A percentile compares a stretch with the other conserved stretches of the same genome.
These are phyloP conservation scores for Acrobasis consociella DNA, from an alignment of 2,888 invertebrate species.

Conservation along the genomic window DNA sequence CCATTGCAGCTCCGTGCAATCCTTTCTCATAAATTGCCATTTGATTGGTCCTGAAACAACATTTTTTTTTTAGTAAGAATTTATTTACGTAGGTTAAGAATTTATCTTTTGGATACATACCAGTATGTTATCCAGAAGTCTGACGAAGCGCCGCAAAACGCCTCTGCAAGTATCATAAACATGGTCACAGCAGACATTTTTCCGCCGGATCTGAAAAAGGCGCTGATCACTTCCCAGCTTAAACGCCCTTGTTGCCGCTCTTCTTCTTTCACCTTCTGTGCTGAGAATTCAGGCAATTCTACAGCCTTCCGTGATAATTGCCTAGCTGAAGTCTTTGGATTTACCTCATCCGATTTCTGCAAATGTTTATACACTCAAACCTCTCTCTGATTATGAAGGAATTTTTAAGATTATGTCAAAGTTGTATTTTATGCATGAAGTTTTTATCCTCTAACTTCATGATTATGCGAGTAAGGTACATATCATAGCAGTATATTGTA, in stretches of 20 bases:
- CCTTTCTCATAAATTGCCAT: slow-evolving; percentile 65
- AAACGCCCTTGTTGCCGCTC: slow-evolving; percentile 68
- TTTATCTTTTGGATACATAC: slow-evolving; percentile 56
- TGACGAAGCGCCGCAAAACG: slow-evolving; percentile 83
- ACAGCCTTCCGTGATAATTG: neutral
- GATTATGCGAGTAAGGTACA: too few species aligned
- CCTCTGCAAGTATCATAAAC: slow-evolving; percentile 71
- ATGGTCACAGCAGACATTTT: slow-evolving; percentile 50
- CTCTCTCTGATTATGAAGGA: slow-evolving; percentile 30
- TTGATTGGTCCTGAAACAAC: slow-evolving; percentile 64
- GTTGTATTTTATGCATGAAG: too few species aligned
- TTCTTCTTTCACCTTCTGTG: slow-evolving; percentile 65
- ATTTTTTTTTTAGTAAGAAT: neutral
- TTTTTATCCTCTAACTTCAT: too few species aligned
- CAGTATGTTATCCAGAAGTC: slow-evolving; percentile 89
- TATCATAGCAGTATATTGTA: too few species aligned
- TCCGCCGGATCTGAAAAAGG: slow-evolving; percentile 67
- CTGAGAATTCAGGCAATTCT: slow-evolving; percentile 58
- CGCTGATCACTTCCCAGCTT: slow-evolving; percentile 62
- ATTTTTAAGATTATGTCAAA: too few species aligned
- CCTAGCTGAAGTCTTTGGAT: neutral
- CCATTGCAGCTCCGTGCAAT: slow-evolving; percentile 49
- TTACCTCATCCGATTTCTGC: neutral
- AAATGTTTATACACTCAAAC: slow-evolving; percentile 39
- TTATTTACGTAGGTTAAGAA: too few species aligned